A percentile compares a stretch with the other conserved stretches of the same genome.
Evolutionary conservation across 2,888 invertebrate species (phyloP).

Genomic region (Hirtodrosophila trivittata): DNA sequence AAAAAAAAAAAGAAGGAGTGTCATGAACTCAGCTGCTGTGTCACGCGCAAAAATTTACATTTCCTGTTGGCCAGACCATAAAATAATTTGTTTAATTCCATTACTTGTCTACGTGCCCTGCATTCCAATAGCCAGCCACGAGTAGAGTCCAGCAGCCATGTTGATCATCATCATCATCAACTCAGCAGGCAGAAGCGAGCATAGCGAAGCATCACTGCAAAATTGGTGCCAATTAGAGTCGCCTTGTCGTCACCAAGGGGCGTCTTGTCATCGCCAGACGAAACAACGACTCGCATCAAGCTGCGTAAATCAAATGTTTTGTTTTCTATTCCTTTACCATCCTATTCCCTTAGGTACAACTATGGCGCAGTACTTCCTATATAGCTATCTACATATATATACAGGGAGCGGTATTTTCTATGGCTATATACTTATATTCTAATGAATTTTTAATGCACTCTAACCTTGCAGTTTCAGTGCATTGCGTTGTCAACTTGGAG

Average conservation of each 20-base stretch:
- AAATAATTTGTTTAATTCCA: conserved; percentile 77
- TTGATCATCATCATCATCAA: conserved; percentile 11
- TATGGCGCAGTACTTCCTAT: conserved; percentile 13
- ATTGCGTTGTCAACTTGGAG: conserved; percentile 24
- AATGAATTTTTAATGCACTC: conserved; percentile 75
- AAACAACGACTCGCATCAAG: conserved; percentile 33
- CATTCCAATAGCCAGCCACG: conserved; percentile 53
- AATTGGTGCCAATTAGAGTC: conserved; percentile 70
- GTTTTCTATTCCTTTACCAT: conserved; percentile 26
- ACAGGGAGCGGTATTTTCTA: conserved; percentile 18
- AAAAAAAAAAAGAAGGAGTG: conserved; percentile 23
- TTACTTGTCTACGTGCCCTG: conserved; percentile 69
- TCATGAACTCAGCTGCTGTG: conserved; percentile 19
- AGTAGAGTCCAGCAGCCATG: conserved; percentile 1
- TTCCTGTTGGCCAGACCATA: conserved; percentile 63
- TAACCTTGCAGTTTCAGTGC: conserved; percentile 61
- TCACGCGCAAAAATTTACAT: conserved; percentile 66
- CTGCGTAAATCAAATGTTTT: conserved; percentile 67
- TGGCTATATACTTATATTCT: conserved; percentile 40
- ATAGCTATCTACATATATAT: conserved; percentile 16
- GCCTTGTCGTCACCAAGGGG: conserved; percentile 57
- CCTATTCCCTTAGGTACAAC: background rate
- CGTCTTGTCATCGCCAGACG: conserved; percentile 53
- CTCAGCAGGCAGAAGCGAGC: conserved; percentile 18
- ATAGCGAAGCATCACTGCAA: conserved; percentile 27